Conservation (phyloP, 2,888 invertebrate genomes). For the Oscheius sp. region DNA sequence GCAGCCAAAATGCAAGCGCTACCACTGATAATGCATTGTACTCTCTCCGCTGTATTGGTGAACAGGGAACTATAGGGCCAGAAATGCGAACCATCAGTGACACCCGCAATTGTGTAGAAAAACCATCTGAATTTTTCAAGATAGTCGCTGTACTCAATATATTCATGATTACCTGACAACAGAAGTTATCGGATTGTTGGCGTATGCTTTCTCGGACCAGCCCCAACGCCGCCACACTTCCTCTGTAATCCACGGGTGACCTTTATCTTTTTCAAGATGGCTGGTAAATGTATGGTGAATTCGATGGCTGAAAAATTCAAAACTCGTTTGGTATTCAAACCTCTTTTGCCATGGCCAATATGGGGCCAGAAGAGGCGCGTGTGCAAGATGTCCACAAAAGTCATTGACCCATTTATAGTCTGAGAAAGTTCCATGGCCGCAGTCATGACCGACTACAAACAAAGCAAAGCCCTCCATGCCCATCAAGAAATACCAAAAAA, state of each 20-base stretch:
- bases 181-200: conserved; percentile 62
- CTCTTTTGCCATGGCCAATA: conserved; percentile 64
- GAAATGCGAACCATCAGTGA: conserved; percentile 68
- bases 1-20: conserved; percentile 54
- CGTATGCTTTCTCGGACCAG: conserved; percentile 47
- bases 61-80: conserved; percentile 64
- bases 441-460: conserved; percentile 61
- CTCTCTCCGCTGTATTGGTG: conserved; percentile 59
- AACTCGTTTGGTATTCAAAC: no score
- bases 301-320: no score
- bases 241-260: conserved; percentile 64
- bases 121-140: conserved; percentile 68
- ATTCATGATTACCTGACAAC: no score
- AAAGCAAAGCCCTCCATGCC: conserved; percentile 57
- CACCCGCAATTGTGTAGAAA: conserved; percentile 65
- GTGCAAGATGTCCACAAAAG: conserved; percentile 59
- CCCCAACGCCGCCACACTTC: conserved; percentile 44
- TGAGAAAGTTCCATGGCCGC: conserved; percentile 61
- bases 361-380: conserved; percentile 61
- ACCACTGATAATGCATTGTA: conserved; percentile 63
- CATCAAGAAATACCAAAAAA: conserved; percentile 48
- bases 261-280: conserved; percentile 60
- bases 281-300: conserved; percentile 63
- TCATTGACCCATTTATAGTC: conserved; percentile 58
- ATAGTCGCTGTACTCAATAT: no score